These are phyloP conservation scores for Spicauda simplicius DNA, from an alignment of 2,888 invertebrate species.

Conservation along the genomic window DNA sequence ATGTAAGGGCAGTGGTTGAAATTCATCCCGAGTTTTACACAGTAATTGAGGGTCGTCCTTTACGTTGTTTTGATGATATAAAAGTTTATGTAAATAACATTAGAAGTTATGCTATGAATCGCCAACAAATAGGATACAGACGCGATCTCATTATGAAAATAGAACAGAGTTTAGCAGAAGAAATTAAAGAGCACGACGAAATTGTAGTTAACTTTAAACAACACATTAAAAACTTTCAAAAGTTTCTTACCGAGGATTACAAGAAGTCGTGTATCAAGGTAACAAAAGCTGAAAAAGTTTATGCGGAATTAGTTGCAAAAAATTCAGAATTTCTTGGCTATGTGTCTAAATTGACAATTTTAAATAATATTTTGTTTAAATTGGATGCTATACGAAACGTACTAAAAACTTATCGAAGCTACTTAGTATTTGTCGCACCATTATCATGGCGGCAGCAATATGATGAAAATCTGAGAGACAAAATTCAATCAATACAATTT, in stretches of 20 bases:
- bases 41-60: constrained; percentile 85
- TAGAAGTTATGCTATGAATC: constrained; percentile 76
- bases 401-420: constrained; percentile 72
- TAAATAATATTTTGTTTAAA: constrained; percentile 75
- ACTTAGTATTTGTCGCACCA: constrained; percentile 73
- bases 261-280: constrained; percentile 71
- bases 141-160: constrained; percentile 72
- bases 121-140: constrained; percentile 78
- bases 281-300: constrained; percentile 64
- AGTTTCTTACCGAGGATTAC: constrained; percentile 77
- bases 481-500: constrained; percentile 69
- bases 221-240: constrained; percentile 75
- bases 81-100: constrained; percentile 84
- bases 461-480: constrained; percentile 67
- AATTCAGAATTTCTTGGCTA: constrained; percentile 68
- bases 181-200: constrained; percentile 59
- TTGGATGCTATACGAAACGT: constrained; percentile 70
- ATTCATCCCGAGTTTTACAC: constrained; percentile 87
- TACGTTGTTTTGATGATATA: constrained; percentile 84
- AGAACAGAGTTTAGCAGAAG: constrained; percentile 64
- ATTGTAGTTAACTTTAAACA: constrained; percentile 64
- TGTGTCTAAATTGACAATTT: constrained; percentile 62
- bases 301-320: constrained; percentile 62
- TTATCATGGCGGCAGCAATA: constrained; percentile 70
- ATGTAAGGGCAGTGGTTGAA: constrained; percentile 85